Evolutionary conservation across 92 coral and sea anemone species (phyloP).

Genomic region (Nematostella vectensis): DNA sequence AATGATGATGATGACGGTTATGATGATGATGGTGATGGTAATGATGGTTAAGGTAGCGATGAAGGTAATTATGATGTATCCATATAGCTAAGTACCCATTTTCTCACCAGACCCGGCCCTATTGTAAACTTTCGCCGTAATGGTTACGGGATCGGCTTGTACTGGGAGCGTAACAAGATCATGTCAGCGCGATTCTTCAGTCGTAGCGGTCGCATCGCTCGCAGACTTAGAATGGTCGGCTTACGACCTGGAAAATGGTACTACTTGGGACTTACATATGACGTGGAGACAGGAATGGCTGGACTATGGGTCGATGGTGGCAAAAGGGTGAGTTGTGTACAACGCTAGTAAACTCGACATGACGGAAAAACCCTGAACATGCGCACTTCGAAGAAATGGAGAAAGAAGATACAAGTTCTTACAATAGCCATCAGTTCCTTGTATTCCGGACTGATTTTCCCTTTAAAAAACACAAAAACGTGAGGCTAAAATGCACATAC

Average conservation of each 20-base stretch:
- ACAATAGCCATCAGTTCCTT: too few species aligned
- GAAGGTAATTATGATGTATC: too few species aligned
- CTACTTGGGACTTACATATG: constrained; percentile 61
- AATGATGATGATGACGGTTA: too few species aligned
- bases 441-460: too few species aligned
- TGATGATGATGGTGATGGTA: too few species aligned
- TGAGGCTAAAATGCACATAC: too few species aligned
- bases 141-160: constrained; percentile 62
- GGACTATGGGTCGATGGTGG: constrained; percentile 52
- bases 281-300: constrained; percentile 38
- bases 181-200: constrained; percentile 47
- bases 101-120: constrained; percentile 41
- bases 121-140: constrained; percentile 51
- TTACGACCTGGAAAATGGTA: constrained; percentile 38
- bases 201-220: constrained; percentile 35
- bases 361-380: too few species aligned
- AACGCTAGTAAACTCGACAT: constrained; percentile 2
- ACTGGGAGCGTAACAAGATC: constrained; percentile 19
- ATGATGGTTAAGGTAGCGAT: too few species aligned
- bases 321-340: constrained; percentile 30
- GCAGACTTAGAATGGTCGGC: constrained; percentile 17
- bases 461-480: too few species aligned
- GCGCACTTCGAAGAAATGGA: too few species aligned
- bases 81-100: too few species aligned
- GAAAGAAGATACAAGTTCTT: too few species aligned